Conservation (phyloP, 2,797 vertebrate species). For the Bradypus variegatus region DNA sequence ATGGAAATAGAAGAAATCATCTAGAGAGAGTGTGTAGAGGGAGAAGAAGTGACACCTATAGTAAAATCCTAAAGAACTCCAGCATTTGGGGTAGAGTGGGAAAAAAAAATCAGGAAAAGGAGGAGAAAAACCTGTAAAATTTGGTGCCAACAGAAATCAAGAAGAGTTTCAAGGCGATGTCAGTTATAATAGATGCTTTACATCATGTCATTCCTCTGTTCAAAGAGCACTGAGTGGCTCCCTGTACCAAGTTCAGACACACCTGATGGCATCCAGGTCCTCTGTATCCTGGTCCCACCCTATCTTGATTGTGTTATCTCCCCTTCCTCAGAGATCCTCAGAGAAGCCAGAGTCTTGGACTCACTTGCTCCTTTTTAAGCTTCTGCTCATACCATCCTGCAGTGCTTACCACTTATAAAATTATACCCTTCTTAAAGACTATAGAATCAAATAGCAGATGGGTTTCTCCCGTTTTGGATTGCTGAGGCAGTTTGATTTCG, state of each 20-base stretch:
- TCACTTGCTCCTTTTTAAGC: neutral
- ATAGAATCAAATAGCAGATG: neutral
- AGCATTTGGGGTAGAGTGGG: too few relatives aligned
- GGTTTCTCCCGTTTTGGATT: neutral
- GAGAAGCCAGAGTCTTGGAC: neutral
- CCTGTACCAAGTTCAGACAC: neutral
- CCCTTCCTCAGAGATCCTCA: neutral
- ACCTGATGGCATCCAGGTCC: neutral
- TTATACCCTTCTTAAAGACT: neutral
- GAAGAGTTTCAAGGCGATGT: neutral
- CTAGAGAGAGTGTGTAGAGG: too few relatives aligned
- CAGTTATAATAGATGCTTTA: neutral
- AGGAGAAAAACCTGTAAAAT: neutral
- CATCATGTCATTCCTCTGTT: neutral
- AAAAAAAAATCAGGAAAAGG: neutral
- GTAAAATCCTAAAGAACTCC: neutral
- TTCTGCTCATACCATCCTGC: neutral
- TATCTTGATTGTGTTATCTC: neutral
- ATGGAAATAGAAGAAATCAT: fast-evolving
- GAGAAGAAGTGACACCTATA: neutral
- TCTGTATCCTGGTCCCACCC: neutral
- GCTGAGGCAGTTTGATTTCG: neutral
- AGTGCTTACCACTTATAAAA: neutral
- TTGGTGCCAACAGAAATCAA: neutral
- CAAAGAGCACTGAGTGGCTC: neutral